A percentile compares a stretch with the other conserved stretches of the same genome.
These are phyloP conservation scores for Limosa lapponica DNA, from an alignment of 2,797 vertebrate genomes.

Conservation along the genomic window DNA sequence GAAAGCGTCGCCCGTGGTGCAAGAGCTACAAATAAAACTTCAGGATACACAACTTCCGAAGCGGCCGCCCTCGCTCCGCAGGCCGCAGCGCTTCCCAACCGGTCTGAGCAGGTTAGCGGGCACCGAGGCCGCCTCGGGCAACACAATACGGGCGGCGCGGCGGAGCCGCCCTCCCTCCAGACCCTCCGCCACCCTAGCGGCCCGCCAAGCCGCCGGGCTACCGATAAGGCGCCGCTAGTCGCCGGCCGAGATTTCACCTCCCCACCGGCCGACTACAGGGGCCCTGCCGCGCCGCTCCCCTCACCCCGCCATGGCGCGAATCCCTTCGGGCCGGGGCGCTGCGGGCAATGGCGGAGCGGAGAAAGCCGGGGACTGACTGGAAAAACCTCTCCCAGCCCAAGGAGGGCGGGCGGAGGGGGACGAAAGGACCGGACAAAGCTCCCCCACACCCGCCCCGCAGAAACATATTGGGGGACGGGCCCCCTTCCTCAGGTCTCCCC, in stretches of 20 bases:
- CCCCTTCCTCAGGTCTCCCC: background rate
- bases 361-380: background rate
- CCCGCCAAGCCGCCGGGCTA: background rate
- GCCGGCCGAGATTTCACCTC: background rate
- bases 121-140: background rate
- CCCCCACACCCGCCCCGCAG: background rate
- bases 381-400: background rate
- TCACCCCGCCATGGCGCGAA: background rate
- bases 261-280: accelerated
- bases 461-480: accelerated
- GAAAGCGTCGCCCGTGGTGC: background rate
- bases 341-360: background rate
- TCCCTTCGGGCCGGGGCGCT: too few species aligned
- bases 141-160: background rate
- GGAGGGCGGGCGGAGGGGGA: background rate
- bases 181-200: background rate
- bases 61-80: background rate
- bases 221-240: background rate
- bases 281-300: background rate
- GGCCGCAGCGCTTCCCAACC: slow-evolving; percentile 16
- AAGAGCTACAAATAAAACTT: background rate
- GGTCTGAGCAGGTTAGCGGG: background rate
- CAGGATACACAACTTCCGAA: background rate
- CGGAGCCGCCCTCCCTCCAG: background rate
- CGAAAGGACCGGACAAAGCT: background rate